Percentiles rank a stretch among this genome's conserved stretches.
Evolutionary conservation across 2,888 invertebrate species (phyloP).

Genomic region (Tetranychus piercei): DNA sequence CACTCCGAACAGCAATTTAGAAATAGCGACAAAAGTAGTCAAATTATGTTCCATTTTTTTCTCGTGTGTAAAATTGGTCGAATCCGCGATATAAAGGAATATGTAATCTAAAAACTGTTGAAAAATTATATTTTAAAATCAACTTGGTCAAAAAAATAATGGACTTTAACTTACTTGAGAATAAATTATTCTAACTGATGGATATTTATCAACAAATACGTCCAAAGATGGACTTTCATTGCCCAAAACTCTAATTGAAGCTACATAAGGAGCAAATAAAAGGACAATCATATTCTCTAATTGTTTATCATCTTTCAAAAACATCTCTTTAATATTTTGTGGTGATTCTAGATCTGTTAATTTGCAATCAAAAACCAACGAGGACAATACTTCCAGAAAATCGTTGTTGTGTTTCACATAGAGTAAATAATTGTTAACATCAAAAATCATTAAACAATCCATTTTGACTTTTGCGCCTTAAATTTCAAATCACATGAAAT

Average conservation of each 20-base stretch:
- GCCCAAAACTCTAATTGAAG: constrained; percentile 8
- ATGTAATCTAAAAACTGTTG: constrained; percentile 13
- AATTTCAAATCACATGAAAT: background rate
- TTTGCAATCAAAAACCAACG: background rate
- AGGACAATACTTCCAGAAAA: background rate
- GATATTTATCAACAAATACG: background rate
- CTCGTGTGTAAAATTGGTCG: background rate
- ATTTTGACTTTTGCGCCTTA: background rate
- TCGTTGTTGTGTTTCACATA: background rate
- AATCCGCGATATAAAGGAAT: constrained; percentile 5
- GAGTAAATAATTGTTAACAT: constrained; percentile 8
- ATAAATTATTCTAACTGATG: background rate
- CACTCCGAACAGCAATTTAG: constrained; percentile 8
- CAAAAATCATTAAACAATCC: constrained; percentile 8
- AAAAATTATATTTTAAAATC: background rate
- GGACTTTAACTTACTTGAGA: background rate
- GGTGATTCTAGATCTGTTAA: background rate
- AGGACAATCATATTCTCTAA: constrained; percentile 11
- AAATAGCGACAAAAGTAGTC: background rate
- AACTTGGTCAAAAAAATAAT: background rate
- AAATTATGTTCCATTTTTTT: background rate
- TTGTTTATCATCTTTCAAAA: background rate
- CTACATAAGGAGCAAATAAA: constrained; percentile 12
- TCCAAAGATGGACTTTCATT: constrained; percentile 7
- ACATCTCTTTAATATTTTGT: background rate